Percentiles rank a stretch among this genome's conserved stretches.
These are phyloP conservation scores for Oxyscelio sp. DNA, from an alignment of 2,888 invertebrate species.

Conservation along the genomic window DNA sequence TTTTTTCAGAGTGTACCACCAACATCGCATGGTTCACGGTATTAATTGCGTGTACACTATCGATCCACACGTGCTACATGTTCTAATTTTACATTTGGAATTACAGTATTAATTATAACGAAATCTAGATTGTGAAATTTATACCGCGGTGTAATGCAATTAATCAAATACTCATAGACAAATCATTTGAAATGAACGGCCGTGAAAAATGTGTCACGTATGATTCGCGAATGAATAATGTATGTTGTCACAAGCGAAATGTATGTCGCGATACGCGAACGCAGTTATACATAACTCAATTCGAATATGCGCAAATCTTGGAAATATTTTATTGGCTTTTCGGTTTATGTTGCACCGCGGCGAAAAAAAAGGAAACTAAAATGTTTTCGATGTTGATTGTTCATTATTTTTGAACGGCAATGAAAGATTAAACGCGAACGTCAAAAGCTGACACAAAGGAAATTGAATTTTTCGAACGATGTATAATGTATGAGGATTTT, in stretches of 20 bases:
- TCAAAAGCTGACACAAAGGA: constrained; percentile 59
- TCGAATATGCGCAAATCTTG: constrained; percentile 46
- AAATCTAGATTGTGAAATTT: constrained; percentile 32
- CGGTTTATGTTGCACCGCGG: constrained; percentile 54
- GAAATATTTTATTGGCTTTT: constrained; percentile 57
- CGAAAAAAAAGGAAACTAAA: constrained; percentile 12
- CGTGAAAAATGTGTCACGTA: constrained; percentile 37
- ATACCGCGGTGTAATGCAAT: constrained; percentile 29
- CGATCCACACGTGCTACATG: too few relatives aligned
- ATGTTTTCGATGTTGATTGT: constrained; percentile 57
- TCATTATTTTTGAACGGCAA: constrained; percentile 65
- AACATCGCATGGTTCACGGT: too few relatives aligned
- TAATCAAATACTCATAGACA: constrained; percentile 36
- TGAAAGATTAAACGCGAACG: constrained; percentile 56
- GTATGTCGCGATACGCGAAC: constrained; percentile 13
- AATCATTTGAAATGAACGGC: constrained; percentile 46
- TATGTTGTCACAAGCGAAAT: constrained; percentile 38
- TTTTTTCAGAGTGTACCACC: too few relatives aligned
- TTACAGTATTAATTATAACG: constrained; percentile 6
- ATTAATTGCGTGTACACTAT: too few relatives aligned
- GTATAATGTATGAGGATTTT: constrained; percentile 61
- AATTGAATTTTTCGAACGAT: constrained; percentile 62
- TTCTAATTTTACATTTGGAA: not conserved
- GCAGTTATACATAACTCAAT: constrained; percentile 51
- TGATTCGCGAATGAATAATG: constrained; percentile 54